phyloP scores from a whole-genome alignment of 2,888 invertebrate genomes.

The Parthenolecanium corni region DNA sequence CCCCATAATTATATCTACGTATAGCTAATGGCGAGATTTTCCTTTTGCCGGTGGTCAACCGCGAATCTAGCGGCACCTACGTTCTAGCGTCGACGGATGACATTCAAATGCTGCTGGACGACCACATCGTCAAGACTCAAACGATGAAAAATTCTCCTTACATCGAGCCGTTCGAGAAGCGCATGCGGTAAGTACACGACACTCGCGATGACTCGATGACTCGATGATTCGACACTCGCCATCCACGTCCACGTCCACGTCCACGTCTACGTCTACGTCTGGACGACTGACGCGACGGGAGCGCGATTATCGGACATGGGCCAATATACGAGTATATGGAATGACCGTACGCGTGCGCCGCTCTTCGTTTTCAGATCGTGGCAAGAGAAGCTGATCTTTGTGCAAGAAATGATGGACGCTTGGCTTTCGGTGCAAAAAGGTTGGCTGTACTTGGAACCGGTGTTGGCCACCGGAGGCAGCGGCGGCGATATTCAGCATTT shows the following conservation, averaged over 20 bases:
- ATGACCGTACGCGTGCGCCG: too few relatives aligned
- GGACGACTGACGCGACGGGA: too few relatives aligned
- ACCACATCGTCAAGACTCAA: constrained; percentile 92
- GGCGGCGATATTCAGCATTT: constrained; percentile 96
- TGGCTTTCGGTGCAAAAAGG: constrained; percentile 92
- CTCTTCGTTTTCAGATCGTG: constrained; percentile 52
- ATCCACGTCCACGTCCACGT: too few relatives aligned
- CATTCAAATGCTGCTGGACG: constrained; percentile 83
- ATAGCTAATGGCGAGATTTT: too few relatives aligned
- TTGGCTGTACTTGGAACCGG: constrained; percentile 95
- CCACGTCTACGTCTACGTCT: too few relatives aligned
- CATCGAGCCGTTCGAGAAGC: constrained; percentile 84
- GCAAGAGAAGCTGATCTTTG: constrained; percentile 70
- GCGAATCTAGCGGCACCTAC: constrained; percentile 60
- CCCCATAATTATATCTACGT: too few relatives aligned
- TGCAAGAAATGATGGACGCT: constrained; percentile 89
- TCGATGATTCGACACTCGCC: too few relatives aligned
- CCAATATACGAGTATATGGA: too few relatives aligned
- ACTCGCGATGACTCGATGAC: too few relatives aligned
- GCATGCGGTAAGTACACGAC: constrained; percentile 53
- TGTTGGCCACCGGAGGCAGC: too few relatives aligned
- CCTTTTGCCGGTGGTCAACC: too few relatives aligned
- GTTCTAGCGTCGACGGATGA: constrained; percentile 86
- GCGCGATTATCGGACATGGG: too few relatives aligned
- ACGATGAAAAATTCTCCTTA: constrained; percentile 96